Evolutionary conservation across 2,888 invertebrate species (phyloP), one percentile per base, ranked within the genome.

Genomic region (Clepsis dumicolana): DNA sequence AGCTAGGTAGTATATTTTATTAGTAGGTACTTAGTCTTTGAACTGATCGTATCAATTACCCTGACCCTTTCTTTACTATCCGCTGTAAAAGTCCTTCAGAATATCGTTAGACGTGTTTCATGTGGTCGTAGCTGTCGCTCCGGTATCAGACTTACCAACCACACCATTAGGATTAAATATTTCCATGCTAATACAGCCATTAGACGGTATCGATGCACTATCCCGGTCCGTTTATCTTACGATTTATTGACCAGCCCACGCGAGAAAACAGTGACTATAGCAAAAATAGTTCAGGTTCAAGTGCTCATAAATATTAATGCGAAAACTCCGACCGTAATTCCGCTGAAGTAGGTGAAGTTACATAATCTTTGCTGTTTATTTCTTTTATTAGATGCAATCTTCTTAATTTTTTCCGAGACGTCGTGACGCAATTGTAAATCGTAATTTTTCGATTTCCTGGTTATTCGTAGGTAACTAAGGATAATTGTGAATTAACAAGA

Each of bases 271-370:
- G 66, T 50, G 38, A 14, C n/a, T 48, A 64, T 61, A 60, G 75
- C 76, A 74, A 76, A 79, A 81, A 80, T 76, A 77, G 67, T 74
- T 76, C 73, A 77, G 75, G 81, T 84, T 85, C 85, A 84, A 84
- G 83, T 80, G 79, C 80, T 59, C 44, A 63, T 70, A 63, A 66
- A 70, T 63, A 70, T 70, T 64, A 52, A 60, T 21, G 59, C 41
- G 41, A 61, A 62, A 21, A 62, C 38, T 62, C 57, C 35, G 54
- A 48, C 63, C 67, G 12, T 29, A 50, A 14, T 64, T 60, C 21
- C 27, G 27, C n/a, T 44, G 57, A 24, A 14, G 18, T 50, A 24
- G 56, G 41, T 8, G 29, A 38, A 38, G 44, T 67, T 62, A 67
- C 44, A 48, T 57, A 63, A 63, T 63, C 67, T 67, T 53, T 21